These are phyloP conservation scores for Apostichopus californicus DNA, from an alignment of 35 echinoderm and acorn worm species.

Conservation along the genomic window DNA sequence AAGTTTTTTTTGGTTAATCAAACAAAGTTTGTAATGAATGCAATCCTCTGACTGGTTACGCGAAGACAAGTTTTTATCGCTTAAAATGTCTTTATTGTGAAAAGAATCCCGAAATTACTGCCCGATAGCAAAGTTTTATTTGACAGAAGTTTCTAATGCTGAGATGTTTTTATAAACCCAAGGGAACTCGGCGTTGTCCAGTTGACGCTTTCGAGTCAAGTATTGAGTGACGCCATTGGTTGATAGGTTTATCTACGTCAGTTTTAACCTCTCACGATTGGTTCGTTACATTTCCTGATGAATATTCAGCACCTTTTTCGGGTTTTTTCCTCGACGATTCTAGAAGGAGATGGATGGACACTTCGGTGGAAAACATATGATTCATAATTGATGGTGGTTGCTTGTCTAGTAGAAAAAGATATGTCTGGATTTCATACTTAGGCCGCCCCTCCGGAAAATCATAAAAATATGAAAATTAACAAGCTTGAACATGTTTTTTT, in stretches of 20 bases:
- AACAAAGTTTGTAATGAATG: not conserved
- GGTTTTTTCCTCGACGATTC: not conserved
- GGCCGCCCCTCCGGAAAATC: no score
- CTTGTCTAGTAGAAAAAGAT: no score
- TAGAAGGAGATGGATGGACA: not conserved
- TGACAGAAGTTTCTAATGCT: not conserved
- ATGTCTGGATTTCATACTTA: no score
- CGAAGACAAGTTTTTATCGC: not conserved
- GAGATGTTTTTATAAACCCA: conserved; percentile 23
- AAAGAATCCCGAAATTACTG: not conserved
- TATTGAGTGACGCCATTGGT: not conserved
- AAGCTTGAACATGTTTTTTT: no score
- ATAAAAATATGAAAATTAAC: no score
- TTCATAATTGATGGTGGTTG: not conserved
- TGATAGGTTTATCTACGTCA: not conserved
- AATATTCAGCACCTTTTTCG: not conserved
- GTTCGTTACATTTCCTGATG: not conserved
- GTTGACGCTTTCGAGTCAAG: not conserved
- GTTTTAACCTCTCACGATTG: not conserved
- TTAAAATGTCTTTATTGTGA: not conserved
- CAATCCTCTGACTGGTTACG: not conserved
- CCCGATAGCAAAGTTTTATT: not conserved
- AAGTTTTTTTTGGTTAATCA: not conserved
- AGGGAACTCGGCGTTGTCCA: conserved; percentile 17
- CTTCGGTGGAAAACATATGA: not conserved